Evolutionary conservation across 1,140 invertebrate species (phyloP).

Genomic region (Tenebrio molitor): DNA sequence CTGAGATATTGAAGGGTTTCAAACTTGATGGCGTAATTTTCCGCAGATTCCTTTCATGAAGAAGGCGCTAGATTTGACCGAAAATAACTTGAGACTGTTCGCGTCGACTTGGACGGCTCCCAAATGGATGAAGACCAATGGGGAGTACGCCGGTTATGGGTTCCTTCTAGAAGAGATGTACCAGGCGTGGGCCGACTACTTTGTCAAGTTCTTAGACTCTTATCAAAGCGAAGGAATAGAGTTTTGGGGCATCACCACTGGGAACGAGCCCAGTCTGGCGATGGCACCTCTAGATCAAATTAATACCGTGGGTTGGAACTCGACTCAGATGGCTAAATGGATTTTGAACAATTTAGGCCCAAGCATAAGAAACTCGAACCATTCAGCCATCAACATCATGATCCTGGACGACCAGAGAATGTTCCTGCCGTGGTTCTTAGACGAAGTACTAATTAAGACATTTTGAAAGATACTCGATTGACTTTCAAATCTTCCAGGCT

Average conservation of each 20-base stretch:
- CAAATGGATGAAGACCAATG: conserved; percentile 93
- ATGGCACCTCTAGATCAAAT: conserved; percentile 69
- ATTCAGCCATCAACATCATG: conserved; percentile 73
- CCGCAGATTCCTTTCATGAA: conserved; percentile 65
- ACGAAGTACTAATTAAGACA: conserved; percentile 64
- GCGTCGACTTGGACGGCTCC: conserved; percentile 88
- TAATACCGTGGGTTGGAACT: conserved; percentile 64
- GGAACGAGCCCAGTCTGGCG: conserved; percentile 66
- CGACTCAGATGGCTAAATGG: conserved; percentile 69
- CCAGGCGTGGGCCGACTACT: conserved; percentile 74
- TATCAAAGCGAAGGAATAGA: conserved; percentile 59
- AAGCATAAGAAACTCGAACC: conserved; percentile 70
- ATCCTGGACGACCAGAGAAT: conserved; percentile 80
- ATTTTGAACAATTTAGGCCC: conserved; percentile 78
- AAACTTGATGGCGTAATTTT: conserved; percentile 1
- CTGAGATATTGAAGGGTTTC: conserved; percentile 21
- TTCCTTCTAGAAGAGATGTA: conserved; percentile 69
- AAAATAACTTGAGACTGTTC: conserved; percentile 61
- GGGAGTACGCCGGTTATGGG: conserved; percentile 70
- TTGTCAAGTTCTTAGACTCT: conserved; percentile 63
- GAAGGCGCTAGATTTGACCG: conserved; percentile 55
- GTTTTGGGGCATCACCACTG: conserved; percentile 65
- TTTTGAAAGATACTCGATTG: not conserved
- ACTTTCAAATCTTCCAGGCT: conserved; percentile 55
- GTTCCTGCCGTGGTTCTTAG: conserved; percentile 74